Percentiles rank a stretch among this genome's conserved stretches.
Evolutionary conservation across 2,113 vertebrate species (phyloP).

Genomic region (Cyphomyrus plagiostoma): DNA sequence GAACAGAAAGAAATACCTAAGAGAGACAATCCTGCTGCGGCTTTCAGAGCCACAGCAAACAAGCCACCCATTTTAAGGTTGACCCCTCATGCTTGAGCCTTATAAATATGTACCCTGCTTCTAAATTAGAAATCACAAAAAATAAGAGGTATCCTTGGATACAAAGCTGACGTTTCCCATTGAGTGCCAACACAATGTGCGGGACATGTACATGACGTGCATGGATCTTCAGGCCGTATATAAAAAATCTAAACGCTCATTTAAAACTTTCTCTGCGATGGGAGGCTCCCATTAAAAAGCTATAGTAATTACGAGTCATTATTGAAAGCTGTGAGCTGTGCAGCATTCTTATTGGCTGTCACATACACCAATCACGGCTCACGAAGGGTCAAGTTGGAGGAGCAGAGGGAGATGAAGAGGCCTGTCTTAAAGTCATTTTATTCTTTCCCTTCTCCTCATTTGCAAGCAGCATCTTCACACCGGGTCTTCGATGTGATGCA

Average conservation of each 20-base stretch:
- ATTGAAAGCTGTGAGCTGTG: not conserved
- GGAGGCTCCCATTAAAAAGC: not conserved
- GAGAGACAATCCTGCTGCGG: not conserved
- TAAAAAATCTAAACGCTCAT: not conserved
- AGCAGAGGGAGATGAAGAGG: not conserved
- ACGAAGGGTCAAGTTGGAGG: not conserved
- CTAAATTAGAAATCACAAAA: conserved; percentile 25
- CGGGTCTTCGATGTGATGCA: not conserved
- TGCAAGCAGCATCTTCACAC: not conserved
- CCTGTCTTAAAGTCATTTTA: not conserved
- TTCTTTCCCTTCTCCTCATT: not conserved
- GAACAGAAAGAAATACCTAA: conserved; percentile 20
- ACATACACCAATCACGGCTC: not conserved
- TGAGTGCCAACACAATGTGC: not conserved
- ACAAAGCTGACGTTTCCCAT: conserved; percentile 10
- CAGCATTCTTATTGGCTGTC: not conserved
- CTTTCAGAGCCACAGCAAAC: conserved; percentile 36
- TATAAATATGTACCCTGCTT: conserved; percentile 11
- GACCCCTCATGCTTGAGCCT: conserved; percentile 6
- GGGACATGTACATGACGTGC: not conserved
- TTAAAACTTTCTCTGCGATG: not conserved
- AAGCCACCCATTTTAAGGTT: conserved; percentile 35
- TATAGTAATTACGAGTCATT: not conserved
- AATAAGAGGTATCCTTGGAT: conserved; percentile 29
- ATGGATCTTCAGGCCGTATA: not conserved